Evolutionary conservation across 2,113 vertebrate species (phyloP).

Genomic region (Pipra filicauda): DNA sequence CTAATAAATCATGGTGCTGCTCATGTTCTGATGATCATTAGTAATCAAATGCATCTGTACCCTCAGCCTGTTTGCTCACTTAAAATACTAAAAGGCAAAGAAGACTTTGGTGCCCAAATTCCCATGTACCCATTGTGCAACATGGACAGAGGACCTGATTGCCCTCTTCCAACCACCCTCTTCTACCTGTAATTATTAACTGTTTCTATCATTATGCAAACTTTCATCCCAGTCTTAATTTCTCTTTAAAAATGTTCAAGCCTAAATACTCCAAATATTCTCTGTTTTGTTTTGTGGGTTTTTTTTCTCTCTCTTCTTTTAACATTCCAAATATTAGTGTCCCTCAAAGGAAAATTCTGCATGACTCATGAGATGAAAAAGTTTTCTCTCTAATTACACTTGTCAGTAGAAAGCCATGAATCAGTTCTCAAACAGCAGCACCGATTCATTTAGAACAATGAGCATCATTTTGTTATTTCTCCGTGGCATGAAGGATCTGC

Average conservation of each 20-base stretch:
- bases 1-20: not conserved
- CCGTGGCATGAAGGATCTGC: not conserved
- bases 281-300: not conserved
- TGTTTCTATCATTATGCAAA: not conserved
- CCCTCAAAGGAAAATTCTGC: not conserved
- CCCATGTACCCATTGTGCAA: accelerated
- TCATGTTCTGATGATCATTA: not conserved
- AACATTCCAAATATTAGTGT: not conserved
- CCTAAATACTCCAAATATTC: not conserved
- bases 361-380: not conserved
- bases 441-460: accelerated
- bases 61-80: not conserved
- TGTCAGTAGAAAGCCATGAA: not conserved
- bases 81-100: not conserved
- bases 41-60: constrained; percentile 40
- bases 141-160: not conserved
- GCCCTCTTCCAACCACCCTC: not conserved
- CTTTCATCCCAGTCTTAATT: not conserved
- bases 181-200: not conserved
- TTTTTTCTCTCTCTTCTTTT: not conserved
- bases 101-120: not conserved
- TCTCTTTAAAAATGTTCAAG: not conserved
- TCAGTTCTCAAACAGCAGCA: not conserved
- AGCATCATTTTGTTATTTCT: not conserved
- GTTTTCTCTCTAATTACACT: not conserved